Evolutionary conservation across 2,888 invertebrate genomes (phyloP), one percentile per base, ranked within the genome.

Genomic region (Plebejus anna): DNA sequence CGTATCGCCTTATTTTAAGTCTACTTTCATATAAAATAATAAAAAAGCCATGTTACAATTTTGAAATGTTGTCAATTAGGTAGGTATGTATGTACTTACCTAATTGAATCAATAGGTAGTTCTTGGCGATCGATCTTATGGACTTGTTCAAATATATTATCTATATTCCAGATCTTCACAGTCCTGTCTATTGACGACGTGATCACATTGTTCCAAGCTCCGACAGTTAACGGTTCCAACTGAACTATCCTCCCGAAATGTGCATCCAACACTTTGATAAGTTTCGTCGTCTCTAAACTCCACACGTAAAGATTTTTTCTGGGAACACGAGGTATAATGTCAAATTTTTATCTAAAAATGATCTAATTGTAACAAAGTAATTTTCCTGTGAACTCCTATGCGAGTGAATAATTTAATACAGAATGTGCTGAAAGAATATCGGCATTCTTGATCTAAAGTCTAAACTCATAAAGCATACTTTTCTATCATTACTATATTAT

Each of bases 121-220:
- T 99, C 99, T 86, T 99, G 98, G 9, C 99, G 94, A 84, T 99
- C 98, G 80, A 99, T 98, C 66, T 98, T 97, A 86, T 98, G 98
- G 0, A 99, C 98, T 89, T 99, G 98, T 86, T 99, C 99, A 84
- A 99, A 98, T 81, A 99, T 99, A 88, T 99, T 99, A 88, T 99
- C 98, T 77, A 99, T 98, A 88, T 99, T 99, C 99, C 99, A 99
- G 4, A 99, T 98, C 94, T 99, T 99, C 7, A 99, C 99, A 0
- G 98, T 98, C 78, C 99, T 95, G 89, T 99, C 99, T 75, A 99
- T 98, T 0, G 99, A 99, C 0, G 99, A 98, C 0, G 99, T 99
- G 75, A 99, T 98, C 5, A 99, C 96, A 87, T 97, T 97, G 87
- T 98, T 98, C 98, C 98, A 98, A 80, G 97, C 96, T 0, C 97